These are phyloP conservation scores for Sarcophaga carnaria DNA, from an alignment of 2,888 invertebrate genomes.

Conservation along the genomic window DNA sequence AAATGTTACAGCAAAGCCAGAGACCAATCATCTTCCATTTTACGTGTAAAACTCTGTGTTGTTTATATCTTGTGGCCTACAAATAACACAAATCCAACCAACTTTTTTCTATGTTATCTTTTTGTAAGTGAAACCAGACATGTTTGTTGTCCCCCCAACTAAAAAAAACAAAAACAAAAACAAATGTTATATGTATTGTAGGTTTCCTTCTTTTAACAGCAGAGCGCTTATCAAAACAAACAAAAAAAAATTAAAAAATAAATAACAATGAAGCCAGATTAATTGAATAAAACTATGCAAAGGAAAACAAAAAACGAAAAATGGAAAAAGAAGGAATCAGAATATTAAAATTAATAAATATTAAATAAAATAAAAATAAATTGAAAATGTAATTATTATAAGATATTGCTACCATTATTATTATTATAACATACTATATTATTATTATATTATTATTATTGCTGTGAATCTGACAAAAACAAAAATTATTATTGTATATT, in stretches of 20 bases:
- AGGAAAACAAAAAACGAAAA: conserved; percentile 2
- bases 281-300: conserved; percentile 4
- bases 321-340: conserved; percentile 20
- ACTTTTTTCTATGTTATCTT: conserved; percentile 20
- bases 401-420: conserved; percentile 57
- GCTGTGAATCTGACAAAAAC: conserved; percentile 68
- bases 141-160: background rate
- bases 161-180: background rate
- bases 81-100: background rate
- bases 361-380: conserved; percentile 32
- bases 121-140: conserved; percentile 11
- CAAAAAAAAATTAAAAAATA: background rate
- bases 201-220: conserved; percentile 1
- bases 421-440: background rate
- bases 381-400: conserved; percentile 49
- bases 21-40: conserved; percentile 65
- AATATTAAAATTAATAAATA: conserved; percentile 23
- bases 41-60: conserved; percentile 52
- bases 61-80: conserved; percentile 28
- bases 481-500: conserved; percentile 62
- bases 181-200: background rate
- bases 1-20: conserved; percentile 49
- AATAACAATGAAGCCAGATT: background rate
- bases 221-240: conserved; percentile 8
- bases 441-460: conserved; percentile 60